Evolutionary conservation across 2,888 invertebrate genomes (phyloP).

Genomic region (Autographa gamma): DNA sequence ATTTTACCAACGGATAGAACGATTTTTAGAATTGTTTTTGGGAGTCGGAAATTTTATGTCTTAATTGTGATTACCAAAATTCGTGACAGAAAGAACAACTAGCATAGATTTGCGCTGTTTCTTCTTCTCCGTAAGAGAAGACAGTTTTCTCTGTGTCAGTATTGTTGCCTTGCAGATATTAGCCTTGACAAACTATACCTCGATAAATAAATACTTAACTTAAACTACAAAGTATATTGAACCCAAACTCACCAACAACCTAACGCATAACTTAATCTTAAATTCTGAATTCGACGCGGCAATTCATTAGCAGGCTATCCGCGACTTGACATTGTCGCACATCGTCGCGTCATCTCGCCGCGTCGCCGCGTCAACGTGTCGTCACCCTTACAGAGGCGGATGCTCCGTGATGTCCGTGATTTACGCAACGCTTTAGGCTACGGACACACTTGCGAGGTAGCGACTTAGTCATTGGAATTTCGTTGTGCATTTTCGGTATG

Average conservation of each 20-base stretch:
- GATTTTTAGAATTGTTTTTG: no score
- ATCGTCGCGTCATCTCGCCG: slow-evolving; percentile 27
- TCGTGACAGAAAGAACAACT: no score
- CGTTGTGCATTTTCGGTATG: slow-evolving; percentile 50
- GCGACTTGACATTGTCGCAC: slow-evolving; percentile 30
- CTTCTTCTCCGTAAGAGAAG: no score
- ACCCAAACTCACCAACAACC: slow-evolving; percentile 2
- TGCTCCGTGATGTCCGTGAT: slow-evolving; percentile 36
- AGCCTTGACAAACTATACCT: slow-evolving; percentile 26
- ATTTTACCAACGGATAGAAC: no score
- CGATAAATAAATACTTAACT: neutral
- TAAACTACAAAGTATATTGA: slow-evolving; percentile 3
- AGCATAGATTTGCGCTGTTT: neutral
- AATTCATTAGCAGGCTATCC: slow-evolving; percentile 33
- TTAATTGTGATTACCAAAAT: no score
- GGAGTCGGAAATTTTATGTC: no score
- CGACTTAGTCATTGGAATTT: slow-evolving; percentile 62
- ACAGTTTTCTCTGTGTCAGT: no score
- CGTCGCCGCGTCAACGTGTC: slow-evolving; percentile 37
- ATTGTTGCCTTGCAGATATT: neutral
- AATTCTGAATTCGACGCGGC: slow-evolving; percentile 9
- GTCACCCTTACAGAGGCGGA: slow-evolving; percentile 52
- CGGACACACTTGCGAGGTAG: slow-evolving; percentile 46
- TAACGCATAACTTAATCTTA: slow-evolving; percentile 30
- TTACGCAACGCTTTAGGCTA: slow-evolving; percentile 50